These are phyloP conservation scores for Rallus crepitans DNA, from an alignment of 2,797 vertebrate genomes.

Conservation along the genomic window DNA sequence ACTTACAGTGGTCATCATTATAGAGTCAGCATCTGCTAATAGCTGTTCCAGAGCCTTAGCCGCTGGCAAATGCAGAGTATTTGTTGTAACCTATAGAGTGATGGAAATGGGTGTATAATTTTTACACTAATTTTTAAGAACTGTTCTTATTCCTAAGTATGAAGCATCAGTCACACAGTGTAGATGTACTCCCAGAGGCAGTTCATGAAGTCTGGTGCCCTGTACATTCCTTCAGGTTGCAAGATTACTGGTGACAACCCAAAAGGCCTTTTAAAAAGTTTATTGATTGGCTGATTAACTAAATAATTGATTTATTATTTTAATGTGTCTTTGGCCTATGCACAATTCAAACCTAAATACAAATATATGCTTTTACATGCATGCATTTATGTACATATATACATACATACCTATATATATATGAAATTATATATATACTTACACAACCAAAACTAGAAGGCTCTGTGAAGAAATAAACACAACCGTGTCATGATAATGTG, in stretches of 20 bases:
- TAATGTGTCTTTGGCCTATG: neutral
- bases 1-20: constrained; percentile 47
- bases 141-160: neutral
- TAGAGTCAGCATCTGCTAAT: constrained; percentile 46
- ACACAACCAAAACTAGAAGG: neutral
- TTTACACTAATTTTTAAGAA: neutral
- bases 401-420: neutral
- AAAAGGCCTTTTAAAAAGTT: neutral
- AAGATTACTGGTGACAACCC: neutral
- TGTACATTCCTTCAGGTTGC: neutral
- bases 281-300: neutral
- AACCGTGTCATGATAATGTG: neutral
- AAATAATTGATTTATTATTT: neutral
- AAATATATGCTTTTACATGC: neutral
- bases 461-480: neutral
- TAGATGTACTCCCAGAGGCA: neutral
- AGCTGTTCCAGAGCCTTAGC: neutral
- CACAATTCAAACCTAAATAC: neutral
- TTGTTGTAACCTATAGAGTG: neutral
- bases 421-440: neutral
- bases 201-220: neutral
- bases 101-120: neutral
- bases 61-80: constrained; percentile 20
- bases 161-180: neutral
- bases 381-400: too few species aligned